A percentile compares a stretch with the other conserved stretches of the same genome.
Evolutionary conservation across 2,113 vertebrate genomes (phyloP).

Genomic region (Bubo scandiacus): DNA sequence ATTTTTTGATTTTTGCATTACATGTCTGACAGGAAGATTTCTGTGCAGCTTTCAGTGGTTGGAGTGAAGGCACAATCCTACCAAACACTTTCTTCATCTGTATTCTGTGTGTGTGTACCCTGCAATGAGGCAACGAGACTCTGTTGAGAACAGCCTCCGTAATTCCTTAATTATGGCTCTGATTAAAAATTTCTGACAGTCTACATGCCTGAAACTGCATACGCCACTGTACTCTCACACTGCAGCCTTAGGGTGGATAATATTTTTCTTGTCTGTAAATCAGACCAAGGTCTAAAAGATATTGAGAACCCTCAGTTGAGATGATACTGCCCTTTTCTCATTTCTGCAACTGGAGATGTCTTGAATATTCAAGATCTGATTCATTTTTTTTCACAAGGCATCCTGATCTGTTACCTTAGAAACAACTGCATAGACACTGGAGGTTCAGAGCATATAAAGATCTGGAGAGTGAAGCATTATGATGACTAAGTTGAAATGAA

Average conservation of each 20-base stretch:
- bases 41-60: neutral
- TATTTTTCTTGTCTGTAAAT: conserved; percentile 9
- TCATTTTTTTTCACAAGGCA: conserved; percentile 51
- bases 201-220: conserved; percentile 4
- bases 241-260: neutral
- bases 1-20: neutral
- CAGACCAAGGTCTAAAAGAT: neutral
- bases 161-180: conserved; percentile 54
- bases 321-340: neutral
- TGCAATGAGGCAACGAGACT: neutral
- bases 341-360: conserved; percentile 30
- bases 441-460: conserved; percentile 37
- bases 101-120: neutral
- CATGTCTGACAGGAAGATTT: neutral
- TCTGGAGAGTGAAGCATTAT: neutral
- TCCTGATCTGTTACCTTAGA: conserved; percentile 69
- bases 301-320: neutral
- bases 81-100: conserved; percentile 22
- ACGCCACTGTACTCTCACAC: neutral
- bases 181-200: conserved; percentile 54
- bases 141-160: neutral
- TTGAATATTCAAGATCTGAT: conserved; percentile 69
- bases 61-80: neutral
- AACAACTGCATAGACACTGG: conserved; percentile 57
- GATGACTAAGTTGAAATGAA: conserved; percentile 22